phyloP scores from a whole-genome alignment of 2,797 vertebrate species.

The Lepus townsendii region DNA sequence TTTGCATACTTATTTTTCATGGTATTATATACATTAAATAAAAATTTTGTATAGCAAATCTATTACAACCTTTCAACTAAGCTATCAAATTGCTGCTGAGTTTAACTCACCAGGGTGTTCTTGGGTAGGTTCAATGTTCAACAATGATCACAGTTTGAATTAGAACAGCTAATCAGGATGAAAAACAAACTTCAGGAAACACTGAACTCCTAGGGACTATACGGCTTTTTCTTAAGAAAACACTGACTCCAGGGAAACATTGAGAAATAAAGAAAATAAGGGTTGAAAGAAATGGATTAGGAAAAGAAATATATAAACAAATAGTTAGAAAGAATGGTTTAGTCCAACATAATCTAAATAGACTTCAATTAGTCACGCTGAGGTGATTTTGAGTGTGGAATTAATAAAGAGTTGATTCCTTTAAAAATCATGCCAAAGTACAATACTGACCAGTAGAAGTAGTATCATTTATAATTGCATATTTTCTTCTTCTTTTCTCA shows the following conservation, averaged over 20 bases:
- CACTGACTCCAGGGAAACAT: constrained; percentile 15
- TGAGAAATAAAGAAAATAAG: constrained; percentile 49
- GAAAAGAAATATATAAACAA: constrained; percentile 17
- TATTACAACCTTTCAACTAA: constrained; percentile 51
- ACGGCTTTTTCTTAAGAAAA: constrained; percentile 61
- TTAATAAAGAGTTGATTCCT: not conserved
- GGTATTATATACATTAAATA: not conserved
- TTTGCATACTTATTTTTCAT: constrained; percentile 54
- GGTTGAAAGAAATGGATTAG: constrained; percentile 10
- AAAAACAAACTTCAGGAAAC: constrained; percentile 63
- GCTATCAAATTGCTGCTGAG: constrained; percentile 64
- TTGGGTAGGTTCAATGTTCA: not conserved
- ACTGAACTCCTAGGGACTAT: constrained; percentile 8
- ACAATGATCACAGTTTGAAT: constrained; percentile 68
- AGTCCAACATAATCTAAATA: not conserved
- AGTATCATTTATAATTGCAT: not conserved
- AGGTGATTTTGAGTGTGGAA: not conserved
- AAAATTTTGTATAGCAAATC: constrained; percentile 12
- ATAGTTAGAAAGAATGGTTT: not conserved
- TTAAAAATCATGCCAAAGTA: not conserved
- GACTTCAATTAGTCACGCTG: not conserved
- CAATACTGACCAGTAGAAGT: not conserved
- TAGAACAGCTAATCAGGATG: constrained; percentile 60
- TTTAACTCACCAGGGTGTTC: not conserved
- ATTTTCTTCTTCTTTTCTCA: not conserved